Base-by-base conservation (phyloP, 1,140 invertebrate species). In the Triops cancriformis region DNA sequence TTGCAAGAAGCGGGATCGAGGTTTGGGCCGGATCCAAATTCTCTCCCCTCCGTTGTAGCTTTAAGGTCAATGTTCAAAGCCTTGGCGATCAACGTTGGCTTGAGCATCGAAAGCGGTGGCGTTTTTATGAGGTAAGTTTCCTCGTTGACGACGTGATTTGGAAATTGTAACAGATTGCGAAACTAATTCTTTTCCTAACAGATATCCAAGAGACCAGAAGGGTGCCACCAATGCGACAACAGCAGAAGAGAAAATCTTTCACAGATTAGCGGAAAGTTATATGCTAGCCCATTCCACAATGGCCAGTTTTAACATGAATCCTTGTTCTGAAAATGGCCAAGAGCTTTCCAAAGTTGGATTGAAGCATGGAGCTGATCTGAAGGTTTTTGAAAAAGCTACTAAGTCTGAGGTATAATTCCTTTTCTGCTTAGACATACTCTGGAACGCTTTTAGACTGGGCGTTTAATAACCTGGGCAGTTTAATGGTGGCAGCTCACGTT, bases 81-180 rank as follows among this genome's bases (percentile, higher is more conserved):
- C 11, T 81, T 80, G 72, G 77, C 77, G 7, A 80, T 80, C 0
- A 89, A 91, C 82, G 85, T 85, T 10, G 82, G 85, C 9, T 89
- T 88, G 76, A 88, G 90, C 79, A 83, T 92, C 26, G 88, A 89
- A 80, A 89, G 90, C 6, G 90, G 90, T 0, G 86, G 85, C 26
- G 86, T 87, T 42, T 85, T 87, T 74, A 85, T 90, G 3, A 84
- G 86, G 82, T 91, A 87, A 77, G 76, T 74, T 41, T 77, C 9
- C 28, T 37, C 31, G 31, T 2, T 37, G 7, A 37, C 31, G 7
- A 4, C 2, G 7, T 37, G 31, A 37, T 4, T 37, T 37, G 31
- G 31, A 7, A 2, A 37, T 2, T 37, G 31, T 4, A 7, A 37
- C 31, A 37, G 7, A 45, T 74, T 23, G 1, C 11, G 26, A 14